Percentiles rank a stretch among this genome's conserved stretches.
Evolutionary conservation across 2,888 invertebrate species (phyloP).

Genomic region (Andrena marginata): DNA sequence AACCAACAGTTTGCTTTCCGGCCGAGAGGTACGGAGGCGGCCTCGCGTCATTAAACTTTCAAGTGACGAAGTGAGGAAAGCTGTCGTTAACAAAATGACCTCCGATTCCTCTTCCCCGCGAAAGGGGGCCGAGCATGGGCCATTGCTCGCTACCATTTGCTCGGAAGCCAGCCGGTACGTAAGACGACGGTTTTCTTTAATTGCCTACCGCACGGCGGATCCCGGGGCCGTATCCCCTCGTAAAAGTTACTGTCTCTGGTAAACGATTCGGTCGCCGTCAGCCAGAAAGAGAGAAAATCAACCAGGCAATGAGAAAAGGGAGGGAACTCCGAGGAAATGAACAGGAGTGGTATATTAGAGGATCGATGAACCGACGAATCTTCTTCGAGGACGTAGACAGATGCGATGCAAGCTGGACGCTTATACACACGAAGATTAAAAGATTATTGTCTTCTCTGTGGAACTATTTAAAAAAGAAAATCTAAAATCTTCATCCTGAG

Average conservation of each 20-base stretch:
- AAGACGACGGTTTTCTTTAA: constrained; percentile 78
- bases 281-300: neutral
- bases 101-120: constrained; percentile 53
- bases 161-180: constrained; percentile 57
- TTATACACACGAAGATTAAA: too few relatives aligned
- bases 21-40: neutral
- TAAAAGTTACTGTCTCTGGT: constrained; percentile 68
- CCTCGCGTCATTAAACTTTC: constrained; percentile 61
- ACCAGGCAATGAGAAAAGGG: neutral
- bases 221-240: constrained; percentile 65
- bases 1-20: constrained; percentile 48
- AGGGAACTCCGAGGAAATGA: neutral
- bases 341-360: neutral
- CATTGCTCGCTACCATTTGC: constrained; percentile 65
- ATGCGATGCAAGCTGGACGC: neutral
- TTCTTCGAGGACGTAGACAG: neutral
- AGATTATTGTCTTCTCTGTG: too few relatives aligned
- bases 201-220: constrained; percentile 73
- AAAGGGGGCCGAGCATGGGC: constrained; percentile 45
- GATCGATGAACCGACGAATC: constrained; percentile 12
- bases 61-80: constrained; percentile 68
- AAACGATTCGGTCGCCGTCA: constrained; percentile 30
- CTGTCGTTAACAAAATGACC: constrained; percentile 69
- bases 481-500: neutral
- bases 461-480: neutral